A percentile compares a stretch with the other conserved stretches of the same genome.
Evolutionary conservation across 2,113 vertebrate genomes (phyloP).

Genomic region (Perca flavescens): DNA sequence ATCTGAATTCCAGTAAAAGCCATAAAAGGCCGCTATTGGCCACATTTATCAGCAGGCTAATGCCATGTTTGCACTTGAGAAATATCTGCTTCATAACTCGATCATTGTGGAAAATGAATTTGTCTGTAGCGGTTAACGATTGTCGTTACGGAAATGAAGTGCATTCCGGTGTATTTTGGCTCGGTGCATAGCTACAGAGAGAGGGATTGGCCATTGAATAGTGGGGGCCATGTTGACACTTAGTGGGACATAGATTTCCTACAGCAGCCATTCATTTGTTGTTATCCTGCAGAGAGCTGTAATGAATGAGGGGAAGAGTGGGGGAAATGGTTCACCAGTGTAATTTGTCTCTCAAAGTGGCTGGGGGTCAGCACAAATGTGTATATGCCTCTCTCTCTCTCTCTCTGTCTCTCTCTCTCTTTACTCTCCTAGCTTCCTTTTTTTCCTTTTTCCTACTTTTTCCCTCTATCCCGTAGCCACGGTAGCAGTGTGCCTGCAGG

Average conservation of each 20-base stretch:
- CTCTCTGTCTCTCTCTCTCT: slow-evolving; percentile 7
- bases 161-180: slow-evolving; percentile 32
- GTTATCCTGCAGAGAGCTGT: slow-evolving; percentile 48
- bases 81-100: slow-evolving; percentile 10
- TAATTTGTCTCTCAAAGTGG: slow-evolving; percentile 48
- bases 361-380: slow-evolving; percentile 37
- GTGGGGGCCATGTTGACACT: slow-evolving; percentile 46
- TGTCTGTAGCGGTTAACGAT: slow-evolving; percentile 3
- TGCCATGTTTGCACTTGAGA: slow-evolving; percentile 37
- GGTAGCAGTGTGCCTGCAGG: neutral
- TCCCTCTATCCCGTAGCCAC: neutral
- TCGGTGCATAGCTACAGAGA: neutral
- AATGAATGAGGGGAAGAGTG: slow-evolving; percentile 49
- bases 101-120: slow-evolving; percentile 6
- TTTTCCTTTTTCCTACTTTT: neutral
- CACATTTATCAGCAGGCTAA: slow-evolving; percentile 17
- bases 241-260: slow-evolving; percentile 59
- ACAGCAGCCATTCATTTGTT: slow-evolving; percentile 55
- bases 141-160: slow-evolving; percentile 22
- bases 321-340: slow-evolving; percentile 26
- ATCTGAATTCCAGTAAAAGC: slow-evolving; percentile 29
- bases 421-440: neutral
- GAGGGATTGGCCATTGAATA: slow-evolving; percentile 18
- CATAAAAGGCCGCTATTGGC: slow-evolving; percentile 7
- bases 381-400: slow-evolving; percentile 26